Conservation (phyloP, 2,113 vertebrate species). For the Ailuropoda melanoleuca region DNA sequence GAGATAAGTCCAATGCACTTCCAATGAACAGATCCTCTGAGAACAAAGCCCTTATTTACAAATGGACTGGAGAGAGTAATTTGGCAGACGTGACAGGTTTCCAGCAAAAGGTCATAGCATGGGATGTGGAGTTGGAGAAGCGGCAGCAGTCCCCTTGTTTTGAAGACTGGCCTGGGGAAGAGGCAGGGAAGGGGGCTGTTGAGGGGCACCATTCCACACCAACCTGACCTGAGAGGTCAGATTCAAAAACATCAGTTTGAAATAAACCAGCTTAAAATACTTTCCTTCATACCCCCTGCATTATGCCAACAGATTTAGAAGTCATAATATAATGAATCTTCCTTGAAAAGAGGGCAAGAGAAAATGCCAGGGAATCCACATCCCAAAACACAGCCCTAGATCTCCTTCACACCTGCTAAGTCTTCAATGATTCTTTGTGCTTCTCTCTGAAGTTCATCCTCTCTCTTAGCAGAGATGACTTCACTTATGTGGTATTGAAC, state of each 20-base stretch:
- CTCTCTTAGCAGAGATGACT: neutral
- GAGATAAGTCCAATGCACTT: neutral
- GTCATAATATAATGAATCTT: neutral
- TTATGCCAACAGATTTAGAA: neutral
- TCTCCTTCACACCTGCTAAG: neutral
- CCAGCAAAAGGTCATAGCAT: neutral
- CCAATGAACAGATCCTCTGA: neutral
- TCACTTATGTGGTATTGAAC: neutral
- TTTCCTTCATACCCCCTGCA: neutral
- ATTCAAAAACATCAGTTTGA: neutral
- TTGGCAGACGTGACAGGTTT: neutral
- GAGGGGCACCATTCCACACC: neutral
- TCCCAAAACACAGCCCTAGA: neutral
- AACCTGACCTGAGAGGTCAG: neutral
- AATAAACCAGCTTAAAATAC: neutral
- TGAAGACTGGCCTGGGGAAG: neutral
- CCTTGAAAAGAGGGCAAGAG: neutral
- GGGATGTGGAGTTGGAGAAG: neutral
- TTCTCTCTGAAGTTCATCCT: neutral
- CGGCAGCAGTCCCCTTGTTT: neutral
- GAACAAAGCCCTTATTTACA: neutral
- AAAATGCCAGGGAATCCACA: neutral
- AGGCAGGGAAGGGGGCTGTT: rapidly evolving
- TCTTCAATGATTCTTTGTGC: neutral
- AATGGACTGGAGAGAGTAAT: neutral